Base-by-base conservation (phyloP, 2,888 invertebrate genomes). In the Torymus aiolomorphi region DNA sequence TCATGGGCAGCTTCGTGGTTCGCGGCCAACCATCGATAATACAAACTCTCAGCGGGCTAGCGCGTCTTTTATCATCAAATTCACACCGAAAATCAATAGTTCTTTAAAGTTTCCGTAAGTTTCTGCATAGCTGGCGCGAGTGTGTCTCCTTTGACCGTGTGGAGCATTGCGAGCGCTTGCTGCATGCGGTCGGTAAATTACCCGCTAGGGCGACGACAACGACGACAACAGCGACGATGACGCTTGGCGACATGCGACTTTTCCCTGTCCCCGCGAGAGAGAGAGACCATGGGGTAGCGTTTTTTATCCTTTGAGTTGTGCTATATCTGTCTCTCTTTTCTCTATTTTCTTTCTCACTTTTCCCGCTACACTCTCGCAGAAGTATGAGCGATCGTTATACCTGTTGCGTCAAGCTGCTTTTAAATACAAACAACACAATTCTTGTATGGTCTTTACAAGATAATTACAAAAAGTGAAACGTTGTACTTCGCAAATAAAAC, bases 161-260 rank as follows among this genome's bases (percentile, higher is more conserved):
- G 14, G 54, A 12, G 4, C 24, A 13, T 24, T 18, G 56, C 16
- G 31, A 56, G 54, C 42, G 56, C 56, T 42, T 42, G 42, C 8
- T 10, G 42, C 66, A 62, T 62, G 49, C 77, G 14, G 86, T 86
- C 86, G 86, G 86, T 86, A 86, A 84, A 82, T 86, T 86, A 86
- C 82, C 86, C 73, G 76, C 80, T 61, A 75, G 42, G 18, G 24
- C 54, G 42, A 18, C 14, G 51, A 52, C 31, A 5, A 42, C 42
- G 42, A 42, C 42, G 42, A 42, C 42, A 8, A 42, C 42, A 42
- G 42, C 42, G 42, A 42, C 42, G 42, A 42, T 42, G 42, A 42
- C 42, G 42, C 42, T 42, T 42, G 8, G 42, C 42, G 8, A 5
- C 8, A 1, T 8, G 42, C 8, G 42, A 42, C 42, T 42, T 42